phyloP scores from a whole-genome alignment of 2,888 invertebrate genomes.

The Anarsia innoxiella region DNA sequence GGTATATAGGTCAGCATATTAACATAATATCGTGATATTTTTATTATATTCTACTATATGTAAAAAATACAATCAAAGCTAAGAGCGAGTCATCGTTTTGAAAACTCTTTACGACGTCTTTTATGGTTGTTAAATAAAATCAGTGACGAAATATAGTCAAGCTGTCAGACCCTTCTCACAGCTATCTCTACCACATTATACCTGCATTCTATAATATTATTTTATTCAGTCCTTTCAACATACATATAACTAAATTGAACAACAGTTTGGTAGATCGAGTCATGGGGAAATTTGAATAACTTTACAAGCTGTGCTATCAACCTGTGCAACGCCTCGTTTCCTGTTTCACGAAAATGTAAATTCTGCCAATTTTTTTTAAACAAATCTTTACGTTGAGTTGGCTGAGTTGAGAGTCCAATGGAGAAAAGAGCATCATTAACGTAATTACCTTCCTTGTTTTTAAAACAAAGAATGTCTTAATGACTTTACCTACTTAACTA shows the following conservation, averaged over 20 bases:
- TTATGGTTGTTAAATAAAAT: slow-evolving; percentile 33
- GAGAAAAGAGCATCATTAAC: slow-evolving; percentile 36
- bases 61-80: too few species aligned
- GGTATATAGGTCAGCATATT: too few species aligned
- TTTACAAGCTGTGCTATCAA: slow-evolving; percentile 21
- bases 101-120: too few species aligned
- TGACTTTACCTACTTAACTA: too few species aligned
- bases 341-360: slow-evolving; percentile 29
- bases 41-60: too few species aligned
- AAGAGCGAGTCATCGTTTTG: too few species aligned
- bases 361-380: slow-evolving; percentile 24
- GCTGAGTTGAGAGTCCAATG: too few species aligned
- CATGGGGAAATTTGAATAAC: slow-evolving; percentile 19
- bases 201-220: slow-evolving; percentile 16
- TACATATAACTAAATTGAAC: slow-evolving; percentile 30
- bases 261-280: slow-evolving; percentile 19
- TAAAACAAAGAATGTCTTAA: too few species aligned
- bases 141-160: slow-evolving; percentile 37
- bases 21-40: too few species aligned
- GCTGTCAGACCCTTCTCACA: slow-evolving; percentile 58
- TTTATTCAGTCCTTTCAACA: slow-evolving; percentile 15
- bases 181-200: slow-evolving; percentile 33
- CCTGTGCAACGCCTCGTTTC: slow-evolving; percentile 20
- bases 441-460: slow-evolving; percentile 35
- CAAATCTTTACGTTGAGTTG: slow-evolving; percentile 27